phyloP scores from a whole-genome alignment of 2,113 vertebrate species.

The Propithecus coquereli region DNA sequence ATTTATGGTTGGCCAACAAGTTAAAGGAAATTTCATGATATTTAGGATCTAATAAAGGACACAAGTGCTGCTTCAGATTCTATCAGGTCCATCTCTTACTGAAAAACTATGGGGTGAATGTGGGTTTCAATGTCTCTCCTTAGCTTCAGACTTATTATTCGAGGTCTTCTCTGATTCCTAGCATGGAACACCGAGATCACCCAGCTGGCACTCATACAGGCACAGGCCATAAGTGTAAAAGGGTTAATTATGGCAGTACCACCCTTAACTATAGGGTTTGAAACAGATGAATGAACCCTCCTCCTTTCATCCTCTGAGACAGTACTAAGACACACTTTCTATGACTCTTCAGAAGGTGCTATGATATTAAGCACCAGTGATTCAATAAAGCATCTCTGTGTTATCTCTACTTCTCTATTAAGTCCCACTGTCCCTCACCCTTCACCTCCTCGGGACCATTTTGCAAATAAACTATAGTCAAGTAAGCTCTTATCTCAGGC shows the following conservation, averaged over 20 bases:
- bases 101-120: neutral
- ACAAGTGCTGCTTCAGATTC: neutral
- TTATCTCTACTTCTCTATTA: neutral
- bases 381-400: neutral
- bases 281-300: neutral
- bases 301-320: neutral
- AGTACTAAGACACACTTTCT: neutral
- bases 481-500: neutral
- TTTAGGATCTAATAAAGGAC: neutral
- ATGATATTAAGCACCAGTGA: neutral
- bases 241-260: too few relatives aligned
- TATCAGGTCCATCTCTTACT: neutral
- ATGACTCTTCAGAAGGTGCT: neutral
- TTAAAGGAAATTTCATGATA: neutral
- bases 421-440: neutral
- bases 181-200: too few relatives aligned
- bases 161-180: neutral
- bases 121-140: neutral
- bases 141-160: neutral
- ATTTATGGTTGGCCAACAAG: neutral
- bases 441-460: neutral
- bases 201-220: neutral
- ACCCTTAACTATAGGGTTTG: neutral
- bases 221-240: neutral
- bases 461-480: neutral